Conservation (phyloP, 2,113 vertebrate species). For the Rhizomys pruinosus region DNA sequence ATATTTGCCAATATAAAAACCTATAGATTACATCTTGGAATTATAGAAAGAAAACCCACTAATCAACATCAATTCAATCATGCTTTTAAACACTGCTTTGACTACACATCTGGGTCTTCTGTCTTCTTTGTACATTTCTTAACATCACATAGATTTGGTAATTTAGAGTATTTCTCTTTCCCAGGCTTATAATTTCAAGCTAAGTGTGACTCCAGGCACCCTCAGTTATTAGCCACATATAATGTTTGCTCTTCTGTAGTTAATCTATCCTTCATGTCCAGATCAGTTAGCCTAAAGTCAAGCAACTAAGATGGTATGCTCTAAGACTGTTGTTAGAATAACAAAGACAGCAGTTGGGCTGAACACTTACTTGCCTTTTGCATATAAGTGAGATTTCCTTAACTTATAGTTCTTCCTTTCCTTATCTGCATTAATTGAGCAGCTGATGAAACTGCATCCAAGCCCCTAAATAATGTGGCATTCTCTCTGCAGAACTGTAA, state of each 20-base stretch:
- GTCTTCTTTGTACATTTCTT: conserved; percentile 43
- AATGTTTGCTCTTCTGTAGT: neutral
- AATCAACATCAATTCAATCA: neutral
- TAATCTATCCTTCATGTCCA: neutral
- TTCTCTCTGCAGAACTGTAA: conserved; percentile 57
- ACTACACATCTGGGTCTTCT: conserved; percentile 19
- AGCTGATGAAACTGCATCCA: conserved; percentile 37
- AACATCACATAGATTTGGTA: conserved; percentile 27
- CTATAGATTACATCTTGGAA: neutral
- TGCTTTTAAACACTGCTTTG: conserved; percentile 38
- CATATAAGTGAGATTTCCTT: conserved; percentile 44
- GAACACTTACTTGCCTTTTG: neutral
- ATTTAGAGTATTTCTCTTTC: neutral
- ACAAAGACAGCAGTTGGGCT: neutral
- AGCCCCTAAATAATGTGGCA: conserved; percentile 36
- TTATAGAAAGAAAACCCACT: conserved; percentile 39
- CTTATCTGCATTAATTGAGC: conserved; percentile 38
- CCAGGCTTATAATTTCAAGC: conserved; percentile 52
- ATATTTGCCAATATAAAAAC: neutral
- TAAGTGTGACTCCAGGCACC: neutral
- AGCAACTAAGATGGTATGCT: neutral
- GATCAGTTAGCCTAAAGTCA: neutral
- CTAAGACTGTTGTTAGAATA: conserved; percentile 16
- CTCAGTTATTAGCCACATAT: neutral
- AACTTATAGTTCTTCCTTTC: conserved; percentile 40